Evolutionary conservation across 2,113 vertebrate species (phyloP), one percentile per base, ranked within the genome.

Genomic region (Sakesphorus luctuosus): DNA sequence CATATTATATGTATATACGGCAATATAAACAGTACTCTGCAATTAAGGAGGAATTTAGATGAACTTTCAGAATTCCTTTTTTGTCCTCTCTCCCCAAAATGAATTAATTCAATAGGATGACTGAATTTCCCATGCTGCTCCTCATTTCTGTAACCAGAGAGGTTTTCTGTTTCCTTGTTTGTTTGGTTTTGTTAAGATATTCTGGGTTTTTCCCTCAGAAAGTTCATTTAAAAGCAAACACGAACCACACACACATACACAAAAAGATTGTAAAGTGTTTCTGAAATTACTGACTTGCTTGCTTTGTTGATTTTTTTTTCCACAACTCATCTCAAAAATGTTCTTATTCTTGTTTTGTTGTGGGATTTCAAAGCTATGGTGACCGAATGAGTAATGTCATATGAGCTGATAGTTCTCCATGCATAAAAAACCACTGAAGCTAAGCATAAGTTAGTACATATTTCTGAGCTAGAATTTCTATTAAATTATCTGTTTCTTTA

Each of bases 191-290:
- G 36, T 40, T 40, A 38, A 36, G 33, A 8, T 36, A 18, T 25
- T 25, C 10, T 43, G 7, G 2, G 38, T 53, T 20, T 26, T 21
- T 13, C 0, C 17, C 38, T 5, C 23, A 25, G 4, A 2, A 43
- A 67, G 20, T 58, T 76, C 5, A 62, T 67, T 85, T 77, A 19
- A 24, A 89, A 84, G 17, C 16, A 86, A 93, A 50, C 31, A 56
- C 3, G 76, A 89, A 50, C 6, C 2, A 52, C 6, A 14, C 11
- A 55, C n/a, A 19, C 23, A 26, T 24, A 55, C 20, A 18, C 20
- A 24, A 14, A 50, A 55, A 7, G 5, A 36, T 15, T 29, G 3
- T 6, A 26, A 90, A 65, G 7, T 31, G 20, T 61, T 93, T 76
- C 31, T 68, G 74, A 83, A 82, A 75, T 63, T 36, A 23, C 12